phyloP scores from a whole-genome alignment of 2,113 vertebrate genomes.

The Rynchops niger region DNA sequence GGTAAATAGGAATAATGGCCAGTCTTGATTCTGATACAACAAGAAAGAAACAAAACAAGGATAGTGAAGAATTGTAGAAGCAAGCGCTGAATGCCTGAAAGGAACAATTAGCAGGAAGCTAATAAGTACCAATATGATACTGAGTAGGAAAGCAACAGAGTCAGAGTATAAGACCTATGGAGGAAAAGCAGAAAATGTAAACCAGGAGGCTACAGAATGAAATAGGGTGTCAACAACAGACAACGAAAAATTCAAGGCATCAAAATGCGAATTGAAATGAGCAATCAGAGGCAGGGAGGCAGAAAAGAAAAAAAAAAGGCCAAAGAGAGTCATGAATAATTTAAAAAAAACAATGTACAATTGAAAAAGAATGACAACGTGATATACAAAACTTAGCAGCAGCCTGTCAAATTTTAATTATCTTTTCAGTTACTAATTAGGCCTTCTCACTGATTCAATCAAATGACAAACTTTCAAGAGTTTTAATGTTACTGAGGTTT shows the following conservation, averaged over 20 bases:
- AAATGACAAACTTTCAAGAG: not conserved
- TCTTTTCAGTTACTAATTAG: conserved; percentile 24
- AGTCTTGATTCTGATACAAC: not conserved
- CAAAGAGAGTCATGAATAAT: not conserved
- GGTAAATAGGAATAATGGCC: not conserved
- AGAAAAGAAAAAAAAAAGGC: not conserved
- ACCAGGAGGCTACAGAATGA: not conserved
- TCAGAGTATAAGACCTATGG: not conserved
- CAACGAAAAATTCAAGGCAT: not conserved
- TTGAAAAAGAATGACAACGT: not conserved
- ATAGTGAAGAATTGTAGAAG: not conserved
- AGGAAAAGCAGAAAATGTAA: not conserved
- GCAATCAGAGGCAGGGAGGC: not conserved
- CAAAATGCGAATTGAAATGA: not conserved
- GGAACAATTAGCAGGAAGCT: not conserved
- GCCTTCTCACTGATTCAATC: not conserved
- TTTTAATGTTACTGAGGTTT: not conserved
- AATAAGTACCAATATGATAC: not conserved
- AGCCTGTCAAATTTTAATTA: not conserved
- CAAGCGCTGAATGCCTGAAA: not conserved
- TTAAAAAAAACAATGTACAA: not conserved
- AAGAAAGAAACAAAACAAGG: not conserved
- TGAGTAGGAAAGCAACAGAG: not conserved
- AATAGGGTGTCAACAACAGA: not conserved
- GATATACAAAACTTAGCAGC: not conserved